Evolutionary conservation across 2,113 vertebrate genomes (phyloP).

Genomic region (Calypte anna): DNA sequence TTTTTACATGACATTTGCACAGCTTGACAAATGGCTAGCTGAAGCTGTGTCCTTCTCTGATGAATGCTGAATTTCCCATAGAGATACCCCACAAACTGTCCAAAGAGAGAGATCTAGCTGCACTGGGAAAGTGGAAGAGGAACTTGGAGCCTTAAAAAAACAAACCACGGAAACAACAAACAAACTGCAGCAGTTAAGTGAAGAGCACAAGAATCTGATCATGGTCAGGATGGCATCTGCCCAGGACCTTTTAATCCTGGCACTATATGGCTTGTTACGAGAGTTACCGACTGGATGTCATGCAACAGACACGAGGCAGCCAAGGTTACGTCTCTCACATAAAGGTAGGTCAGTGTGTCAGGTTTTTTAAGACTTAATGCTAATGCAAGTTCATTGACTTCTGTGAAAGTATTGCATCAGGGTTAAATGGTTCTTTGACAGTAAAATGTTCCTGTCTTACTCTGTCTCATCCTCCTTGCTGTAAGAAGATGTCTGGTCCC

Average conservation of each 20-base stretch:
- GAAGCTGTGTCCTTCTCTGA: constrained; percentile 64
- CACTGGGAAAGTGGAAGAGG: constrained; percentile 40
- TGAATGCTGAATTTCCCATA: constrained; percentile 37
- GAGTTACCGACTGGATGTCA: constrained; percentile 55
- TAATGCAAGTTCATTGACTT: constrained; percentile 20
- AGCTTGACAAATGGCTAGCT: constrained; percentile 71
- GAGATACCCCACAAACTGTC: constrained; percentile 46
- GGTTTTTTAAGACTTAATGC: constrained; percentile 22
- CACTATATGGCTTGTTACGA: constrained; percentile 67
- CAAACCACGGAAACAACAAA: neutral
- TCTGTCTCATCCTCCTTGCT: neutral
- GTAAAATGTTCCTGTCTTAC: neutral
- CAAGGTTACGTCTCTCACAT: constrained; percentile 83
- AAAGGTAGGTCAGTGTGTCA: constrained; percentile 83
- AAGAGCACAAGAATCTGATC: constrained; percentile 38
- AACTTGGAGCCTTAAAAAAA: constrained; percentile 43
- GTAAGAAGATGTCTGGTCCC: constrained; percentile 1
- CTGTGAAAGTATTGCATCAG: neutral
- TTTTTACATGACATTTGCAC: constrained; percentile 62
- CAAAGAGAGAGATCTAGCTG: constrained; percentile 36
- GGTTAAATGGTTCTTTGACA: neutral
- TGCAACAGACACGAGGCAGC: constrained; percentile 71
- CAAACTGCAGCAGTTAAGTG: neutral
- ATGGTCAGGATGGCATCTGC: constrained; percentile 70
- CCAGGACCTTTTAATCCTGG: constrained; percentile 55